These are phyloP conservation scores for Anisognathus igniventris DNA, from an alignment of 2,797 vertebrate genomes.

Conservation along the genomic window DNA sequence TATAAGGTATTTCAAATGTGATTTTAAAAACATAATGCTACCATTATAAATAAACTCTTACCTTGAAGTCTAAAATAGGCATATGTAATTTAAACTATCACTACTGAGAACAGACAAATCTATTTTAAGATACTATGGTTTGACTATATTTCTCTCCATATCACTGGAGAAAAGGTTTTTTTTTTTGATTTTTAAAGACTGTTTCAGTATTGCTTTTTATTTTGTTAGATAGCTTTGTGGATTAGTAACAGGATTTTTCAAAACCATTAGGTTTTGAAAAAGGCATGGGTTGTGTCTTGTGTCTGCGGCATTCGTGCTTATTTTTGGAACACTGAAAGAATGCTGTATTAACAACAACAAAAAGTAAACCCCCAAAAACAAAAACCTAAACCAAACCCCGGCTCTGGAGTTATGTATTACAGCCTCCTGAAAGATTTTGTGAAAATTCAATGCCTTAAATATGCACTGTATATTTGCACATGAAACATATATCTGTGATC, in stretches of 20 bases:
- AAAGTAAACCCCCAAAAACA: neutral
- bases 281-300: neutral
- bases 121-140: conserved; percentile 18
- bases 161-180: neutral
- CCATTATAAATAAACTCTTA: conserved; percentile 12
- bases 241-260: neutral
- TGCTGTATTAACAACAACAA: conserved; percentile 38
- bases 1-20: neutral
- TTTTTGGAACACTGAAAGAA: conserved; percentile 46
- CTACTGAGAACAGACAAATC: neutral
- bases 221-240: neutral
- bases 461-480: neutral
- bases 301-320: neutral
- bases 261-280: neutral
- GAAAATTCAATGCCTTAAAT: conserved; percentile 39
- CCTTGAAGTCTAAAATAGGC: conserved; percentile 13
- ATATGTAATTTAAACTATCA: conserved; percentile 39
- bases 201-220: neutral
- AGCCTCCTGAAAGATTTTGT: conserved; percentile 21
- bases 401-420: conserved; percentile 33
- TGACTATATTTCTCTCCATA: neutral
- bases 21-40: conserved; percentile 12
- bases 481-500: conserved; percentile 32
- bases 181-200: neutral
- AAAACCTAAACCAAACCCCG: neutral